A percentile compares a stretch with the other conserved stretches of the same genome.
These are phyloP conservation scores for Hucho hucho DNA, from an alignment of 2,113 vertebrate species.

Conservation along the genomic window DNA sequence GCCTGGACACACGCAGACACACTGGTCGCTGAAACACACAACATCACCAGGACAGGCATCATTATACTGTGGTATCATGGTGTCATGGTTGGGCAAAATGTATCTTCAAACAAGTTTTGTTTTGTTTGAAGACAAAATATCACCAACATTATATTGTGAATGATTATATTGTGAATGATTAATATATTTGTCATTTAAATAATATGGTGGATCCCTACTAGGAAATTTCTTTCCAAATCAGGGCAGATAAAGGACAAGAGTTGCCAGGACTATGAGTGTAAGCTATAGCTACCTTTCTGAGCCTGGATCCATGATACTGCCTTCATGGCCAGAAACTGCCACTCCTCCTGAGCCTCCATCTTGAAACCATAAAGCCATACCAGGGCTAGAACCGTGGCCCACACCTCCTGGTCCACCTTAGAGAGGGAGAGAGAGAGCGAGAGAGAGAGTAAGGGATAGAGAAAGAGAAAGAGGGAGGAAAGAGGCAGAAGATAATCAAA, in stretches of 20 bases:
- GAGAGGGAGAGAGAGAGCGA: too few species aligned
- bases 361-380: constrained; percentile 77
- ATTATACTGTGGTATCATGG: neutral
- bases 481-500: too few species aligned
- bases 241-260: neutral
- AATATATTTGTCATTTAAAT: too few species aligned
- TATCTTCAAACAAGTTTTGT: neutral
- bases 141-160: neutral
- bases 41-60: neutral
- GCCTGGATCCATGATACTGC: constrained; percentile 70
- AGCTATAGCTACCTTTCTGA: constrained; percentile 57
- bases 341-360: constrained; percentile 63
- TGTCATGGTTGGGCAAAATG: too few species aligned
- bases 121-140: neutral
- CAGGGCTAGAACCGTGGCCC: constrained; percentile 82
- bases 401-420: constrained; percentile 63
- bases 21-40: constrained; percentile 41
- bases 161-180: too few species aligned
- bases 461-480: neutral
- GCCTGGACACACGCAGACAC: constrained; percentile 55
- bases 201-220: too few species aligned
- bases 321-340: constrained; percentile 76
- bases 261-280: neutral
- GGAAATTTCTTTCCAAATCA: too few species aligned
- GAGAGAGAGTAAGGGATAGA: neutral